Base-by-base conservation (phyloP, 2,113 vertebrate species). In the Sakesphorus luctuosus region DNA sequence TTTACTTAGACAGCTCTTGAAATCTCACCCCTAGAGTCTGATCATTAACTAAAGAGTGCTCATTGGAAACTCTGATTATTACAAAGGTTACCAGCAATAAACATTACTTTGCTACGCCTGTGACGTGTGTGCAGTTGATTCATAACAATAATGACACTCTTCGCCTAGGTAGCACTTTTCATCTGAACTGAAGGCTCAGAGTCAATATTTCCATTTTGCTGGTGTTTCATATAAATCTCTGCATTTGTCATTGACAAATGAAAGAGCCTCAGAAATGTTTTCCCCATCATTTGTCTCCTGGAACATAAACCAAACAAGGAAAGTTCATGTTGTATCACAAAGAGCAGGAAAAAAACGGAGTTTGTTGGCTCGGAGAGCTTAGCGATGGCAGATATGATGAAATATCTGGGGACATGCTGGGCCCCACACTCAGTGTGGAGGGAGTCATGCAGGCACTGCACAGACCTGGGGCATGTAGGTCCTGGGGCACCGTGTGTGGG, bases 191-290 rank as follows among this genome's bases (percentile, higher is more conserved):
- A 77, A 84, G 29, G 31, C 52, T 69, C 49, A 38, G 84, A 87
- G 87, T 96, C 94, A 97, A 19, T 90, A 90, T 96, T 97, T 97
- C 96, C 96, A 96, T 96, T 95, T 91, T 94, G 52, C 79, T 84
- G 73, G 85, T 93, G 82, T 77, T 95, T 96, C 63, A 86, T 88
- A 88, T 91, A 91, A 96, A 96, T 93, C 90, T 88, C 96, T 95
- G 94, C 47, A 23, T 96, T 95, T 96, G 96, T 83, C 94, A 90
- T 96, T 96, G 95, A 96, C 91, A 86, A 94, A 96, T 93, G 87
- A 91, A 95, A 94, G 78, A 88, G 85, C 77, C 80, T 91, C 95
- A 80, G 92, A 94, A 95, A 96, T 97, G 94, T 96, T 97, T 97
- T 97, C 92, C 79, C 94, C 93, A 96, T 97, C 93, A 96, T 94